phyloP scores from a whole-genome alignment of 2,113 vertebrate species.

The Prunella fulvescens region DNA sequence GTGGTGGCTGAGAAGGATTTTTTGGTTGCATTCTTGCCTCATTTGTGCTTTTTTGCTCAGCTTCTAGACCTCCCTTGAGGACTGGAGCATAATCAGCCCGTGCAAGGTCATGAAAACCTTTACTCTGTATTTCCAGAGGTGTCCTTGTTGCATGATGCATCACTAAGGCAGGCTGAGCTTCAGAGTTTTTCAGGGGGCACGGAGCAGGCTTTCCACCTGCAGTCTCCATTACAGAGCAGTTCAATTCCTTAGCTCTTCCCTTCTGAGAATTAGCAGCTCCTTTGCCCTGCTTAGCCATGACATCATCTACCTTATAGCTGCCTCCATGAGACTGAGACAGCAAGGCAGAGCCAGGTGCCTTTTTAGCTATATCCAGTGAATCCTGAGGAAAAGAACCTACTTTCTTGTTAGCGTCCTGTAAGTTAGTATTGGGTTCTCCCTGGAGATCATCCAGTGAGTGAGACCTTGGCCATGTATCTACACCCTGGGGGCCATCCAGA shows the following conservation, averaged over 20 bases:
- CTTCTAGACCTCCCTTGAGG: conserved; percentile 56
- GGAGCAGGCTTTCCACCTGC: background rate
- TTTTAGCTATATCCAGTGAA: conserved; percentile 55
- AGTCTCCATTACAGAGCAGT: background rate
- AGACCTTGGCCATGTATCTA: conserved; percentile 82
- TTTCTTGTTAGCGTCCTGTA: conserved; percentile 53
- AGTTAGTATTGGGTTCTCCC: conserved; percentile 63
- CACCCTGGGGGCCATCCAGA: conserved; percentile 73
- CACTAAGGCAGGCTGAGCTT: conserved; percentile 26
- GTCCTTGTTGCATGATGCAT: conserved; percentile 53
- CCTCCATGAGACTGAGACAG: background rate
- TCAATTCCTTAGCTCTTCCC: conserved; percentile 39
- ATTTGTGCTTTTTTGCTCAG: conserved; percentile 48
- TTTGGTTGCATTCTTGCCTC: conserved; percentile 79
- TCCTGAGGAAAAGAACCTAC: conserved; percentile 41
- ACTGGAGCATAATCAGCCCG: conserved; percentile 39
- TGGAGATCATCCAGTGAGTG: conserved; percentile 91
- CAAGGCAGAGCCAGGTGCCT: background rate
- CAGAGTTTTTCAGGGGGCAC: conserved; percentile 27
- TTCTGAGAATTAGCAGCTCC: conserved; percentile 54
- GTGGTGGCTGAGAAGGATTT: conserved; percentile 88
- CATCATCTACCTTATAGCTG: background rate
- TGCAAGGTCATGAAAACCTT: conserved; percentile 48
- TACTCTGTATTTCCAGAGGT: conserved; percentile 61
- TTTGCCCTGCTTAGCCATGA: conserved; percentile 66